These are phyloP conservation scores for Polypterus senegalus DNA, from an alignment of 2,113 vertebrate genomes.

Conservation along the genomic window DNA sequence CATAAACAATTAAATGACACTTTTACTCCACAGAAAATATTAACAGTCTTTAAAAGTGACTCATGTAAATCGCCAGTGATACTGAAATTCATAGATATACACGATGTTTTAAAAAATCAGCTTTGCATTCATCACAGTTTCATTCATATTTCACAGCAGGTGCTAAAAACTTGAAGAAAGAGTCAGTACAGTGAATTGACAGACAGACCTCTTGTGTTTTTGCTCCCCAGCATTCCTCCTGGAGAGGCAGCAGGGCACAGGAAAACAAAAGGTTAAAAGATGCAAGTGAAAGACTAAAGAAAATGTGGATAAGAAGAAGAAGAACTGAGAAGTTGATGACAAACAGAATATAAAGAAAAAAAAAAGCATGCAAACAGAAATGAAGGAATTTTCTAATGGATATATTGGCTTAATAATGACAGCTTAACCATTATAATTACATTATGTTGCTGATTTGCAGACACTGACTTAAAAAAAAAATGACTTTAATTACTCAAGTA, in stretches of 20 bases:
- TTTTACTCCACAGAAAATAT: too few species aligned
- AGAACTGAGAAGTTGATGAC: constrained; percentile 23
- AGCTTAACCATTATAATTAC: not conserved
- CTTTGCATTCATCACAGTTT: too few species aligned
- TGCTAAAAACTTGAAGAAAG: too few species aligned
- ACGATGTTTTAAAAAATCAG: too few species aligned
- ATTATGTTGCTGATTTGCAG: too few species aligned
- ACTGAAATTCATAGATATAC: too few species aligned
- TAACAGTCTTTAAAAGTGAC: too few species aligned
- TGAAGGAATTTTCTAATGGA: not conserved
- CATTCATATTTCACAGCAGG: too few species aligned
- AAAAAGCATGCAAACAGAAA: constrained; percentile 1
- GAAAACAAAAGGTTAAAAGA: constrained; percentile 67
- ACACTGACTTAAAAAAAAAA: too few species aligned
- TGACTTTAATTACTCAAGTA: too few species aligned
- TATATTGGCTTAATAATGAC: not conserved
- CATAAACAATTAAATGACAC: too few species aligned
- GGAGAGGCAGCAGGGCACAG: constrained; percentile 78
- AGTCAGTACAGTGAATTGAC: constrained; percentile 16
- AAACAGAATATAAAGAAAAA: not conserved
- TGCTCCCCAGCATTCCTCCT: constrained; percentile 82
- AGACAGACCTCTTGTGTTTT: constrained; percentile 86
- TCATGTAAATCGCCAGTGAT: too few species aligned
- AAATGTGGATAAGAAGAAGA: constrained; percentile 27
- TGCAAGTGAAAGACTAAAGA: constrained; percentile 47